These are phyloP conservation scores for Pedionomus torquatus DNA, from an alignment of 2,113 vertebrate species.

Conservation along the genomic window DNA sequence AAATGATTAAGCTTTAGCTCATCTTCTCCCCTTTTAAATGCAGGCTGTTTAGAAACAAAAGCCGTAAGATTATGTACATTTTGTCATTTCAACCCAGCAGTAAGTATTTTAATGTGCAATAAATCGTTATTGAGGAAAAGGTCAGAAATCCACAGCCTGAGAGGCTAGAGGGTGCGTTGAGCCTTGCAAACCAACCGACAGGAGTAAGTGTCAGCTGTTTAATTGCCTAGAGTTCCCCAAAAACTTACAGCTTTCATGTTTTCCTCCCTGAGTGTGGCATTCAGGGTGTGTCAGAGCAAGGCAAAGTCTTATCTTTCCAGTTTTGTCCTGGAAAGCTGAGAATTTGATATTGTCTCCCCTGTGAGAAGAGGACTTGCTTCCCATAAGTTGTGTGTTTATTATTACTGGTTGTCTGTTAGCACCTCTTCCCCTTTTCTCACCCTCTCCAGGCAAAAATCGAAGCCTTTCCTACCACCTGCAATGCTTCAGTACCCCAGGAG, in stretches of 20 bases:
- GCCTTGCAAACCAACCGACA: not conserved
- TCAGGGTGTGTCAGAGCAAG: not conserved
- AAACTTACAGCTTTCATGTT: not conserved
- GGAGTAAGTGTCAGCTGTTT: not conserved
- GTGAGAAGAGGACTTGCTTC: not conserved
- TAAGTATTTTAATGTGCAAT: not conserved
- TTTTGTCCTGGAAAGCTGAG: not conserved
- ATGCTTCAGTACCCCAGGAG: accelerated
- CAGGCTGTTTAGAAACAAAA: not conserved
- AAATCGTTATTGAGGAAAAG: not conserved
- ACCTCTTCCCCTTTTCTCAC: not conserved
- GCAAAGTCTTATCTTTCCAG: not conserved
- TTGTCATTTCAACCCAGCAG: not conserved
- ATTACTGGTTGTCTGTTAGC: not conserved
- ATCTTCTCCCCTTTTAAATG: not conserved
- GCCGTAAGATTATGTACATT: not conserved
- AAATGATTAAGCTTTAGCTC: not conserved
- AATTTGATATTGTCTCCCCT: not conserved
- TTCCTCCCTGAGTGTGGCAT: not conserved
- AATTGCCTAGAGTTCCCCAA: not conserved
- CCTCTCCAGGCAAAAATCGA: not conserved
- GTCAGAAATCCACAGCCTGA: not conserved
- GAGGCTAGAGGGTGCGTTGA: not conserved
- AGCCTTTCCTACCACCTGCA: not conserved
- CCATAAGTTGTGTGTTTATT: not conserved